Evolutionary conservation across 2,797 vertebrate species (phyloP).

Genomic region (Galagoides demidoff): DNA sequence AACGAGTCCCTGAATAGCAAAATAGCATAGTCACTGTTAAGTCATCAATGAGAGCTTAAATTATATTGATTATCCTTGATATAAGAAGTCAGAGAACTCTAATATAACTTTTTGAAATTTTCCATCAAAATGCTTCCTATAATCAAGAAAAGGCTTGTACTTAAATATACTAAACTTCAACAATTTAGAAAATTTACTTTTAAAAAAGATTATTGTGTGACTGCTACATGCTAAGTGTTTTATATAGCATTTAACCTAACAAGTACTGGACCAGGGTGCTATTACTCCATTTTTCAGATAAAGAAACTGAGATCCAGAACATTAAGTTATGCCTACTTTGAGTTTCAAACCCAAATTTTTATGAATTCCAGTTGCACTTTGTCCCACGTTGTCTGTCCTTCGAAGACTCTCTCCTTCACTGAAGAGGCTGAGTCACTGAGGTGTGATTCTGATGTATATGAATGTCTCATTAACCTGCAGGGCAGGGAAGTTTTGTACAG

Average conservation of each 20-base stretch:
- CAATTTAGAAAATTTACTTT: constrained; percentile 70
- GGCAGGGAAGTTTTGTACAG: background rate
- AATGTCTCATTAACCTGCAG: background rate
- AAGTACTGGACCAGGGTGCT: background rate
- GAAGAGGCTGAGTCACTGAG: background rate
- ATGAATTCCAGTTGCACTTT: background rate
- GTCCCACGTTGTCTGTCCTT: accelerated
- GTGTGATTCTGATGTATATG: background rate
- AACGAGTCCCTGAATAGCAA: background rate
- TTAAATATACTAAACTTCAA: constrained; percentile 66
- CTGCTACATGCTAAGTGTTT: constrained; percentile 49
- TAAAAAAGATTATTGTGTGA: constrained; percentile 48
- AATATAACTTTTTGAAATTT: constrained; percentile 69
- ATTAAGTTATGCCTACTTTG: background rate
- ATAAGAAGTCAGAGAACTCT: constrained; percentile 49
- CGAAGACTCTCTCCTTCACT: background rate
- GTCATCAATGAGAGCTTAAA: constrained; percentile 62
- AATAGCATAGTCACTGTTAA: constrained; percentile 47
- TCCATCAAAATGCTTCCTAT: constrained; percentile 67
- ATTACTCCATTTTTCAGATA: constrained; percentile 34
- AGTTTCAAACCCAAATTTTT: background rate
- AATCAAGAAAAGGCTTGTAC: constrained; percentile 61
- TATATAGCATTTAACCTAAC: constrained; percentile 54
- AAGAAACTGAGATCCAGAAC: constrained; percentile 23
- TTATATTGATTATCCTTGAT: constrained; percentile 67